These are phyloP conservation scores for Eupithecia dodoneata DNA, from an alignment of 2,888 invertebrate species.

Conservation along the genomic window DNA sequence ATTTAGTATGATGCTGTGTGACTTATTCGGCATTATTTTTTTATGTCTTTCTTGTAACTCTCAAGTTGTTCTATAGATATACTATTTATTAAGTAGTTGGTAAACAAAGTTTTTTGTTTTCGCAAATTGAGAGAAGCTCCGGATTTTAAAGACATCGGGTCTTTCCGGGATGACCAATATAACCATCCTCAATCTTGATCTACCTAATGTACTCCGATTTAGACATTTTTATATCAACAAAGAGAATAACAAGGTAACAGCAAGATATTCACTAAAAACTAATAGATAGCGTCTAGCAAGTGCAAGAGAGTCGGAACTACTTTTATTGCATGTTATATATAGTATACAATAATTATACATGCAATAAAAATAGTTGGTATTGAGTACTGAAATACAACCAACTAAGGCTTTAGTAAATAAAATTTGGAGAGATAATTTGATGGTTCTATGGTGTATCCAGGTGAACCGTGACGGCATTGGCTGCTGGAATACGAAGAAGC, in stretches of 20 bases:
- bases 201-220: no score
- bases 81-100: background rate
- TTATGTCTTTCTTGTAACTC: background rate
- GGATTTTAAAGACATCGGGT: no score
- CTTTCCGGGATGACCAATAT: no score
- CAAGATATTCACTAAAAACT: no score
- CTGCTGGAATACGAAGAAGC: slow-evolving; percentile 90
- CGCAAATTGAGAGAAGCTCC: background rate
- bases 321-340: no score
- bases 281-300: no score
- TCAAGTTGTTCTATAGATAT: background rate
- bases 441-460: slow-evolving; percentile 53
- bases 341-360: no score
- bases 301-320: background rate
- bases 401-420: background rate
- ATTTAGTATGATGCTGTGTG: no score
- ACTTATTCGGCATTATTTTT: background rate
- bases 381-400: background rate
- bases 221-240: no score
- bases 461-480: slow-evolving; percentile 90
- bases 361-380: no score
- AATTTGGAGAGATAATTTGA: background rate
- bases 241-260: no score
- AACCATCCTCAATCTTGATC: no score
- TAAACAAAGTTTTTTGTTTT: background rate